phyloP scores from a whole-genome alignment of 2,113 vertebrate genomes.

The Pteropus alecto region DNA sequence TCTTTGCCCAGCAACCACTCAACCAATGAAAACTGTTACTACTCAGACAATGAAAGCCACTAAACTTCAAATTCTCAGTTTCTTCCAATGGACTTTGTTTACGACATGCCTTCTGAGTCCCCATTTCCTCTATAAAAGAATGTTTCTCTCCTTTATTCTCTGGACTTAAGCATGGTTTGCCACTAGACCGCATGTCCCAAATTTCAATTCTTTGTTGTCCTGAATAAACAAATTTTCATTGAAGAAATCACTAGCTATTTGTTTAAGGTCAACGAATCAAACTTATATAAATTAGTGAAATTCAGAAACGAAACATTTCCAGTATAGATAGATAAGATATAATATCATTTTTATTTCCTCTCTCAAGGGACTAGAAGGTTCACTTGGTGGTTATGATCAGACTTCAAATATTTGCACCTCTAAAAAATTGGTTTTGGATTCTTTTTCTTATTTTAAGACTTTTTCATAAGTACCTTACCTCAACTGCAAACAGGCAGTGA shows the following conservation, averaged over 20 bases:
- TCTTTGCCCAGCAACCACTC: neutral
- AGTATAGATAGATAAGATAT: neutral
- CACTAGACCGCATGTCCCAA: neutral
- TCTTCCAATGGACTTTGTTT: neutral
- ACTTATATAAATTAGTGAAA: neutral
- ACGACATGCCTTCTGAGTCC: neutral
- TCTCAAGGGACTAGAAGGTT: neutral
- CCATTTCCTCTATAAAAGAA: neutral
- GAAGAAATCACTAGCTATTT: neutral
- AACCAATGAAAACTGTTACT: neutral
- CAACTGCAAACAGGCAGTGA: neutral
- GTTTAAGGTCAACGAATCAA: neutral
- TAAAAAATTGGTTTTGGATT: neutral
- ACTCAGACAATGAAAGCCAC: neutral
- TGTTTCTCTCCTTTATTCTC: neutral
- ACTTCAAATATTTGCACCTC: neutral
- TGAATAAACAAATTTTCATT: neutral
- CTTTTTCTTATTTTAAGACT: conserved; percentile 33
- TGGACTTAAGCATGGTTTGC: neutral
- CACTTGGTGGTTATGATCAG: neutral
- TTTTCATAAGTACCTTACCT: neutral
- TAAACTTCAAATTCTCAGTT: neutral
- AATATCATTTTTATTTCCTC: neutral
- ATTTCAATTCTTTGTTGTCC: neutral
- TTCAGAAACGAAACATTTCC: neutral